Base-by-base conservation (phyloP, 1,140 invertebrate species). In the Nylanderia fulva region DNA sequence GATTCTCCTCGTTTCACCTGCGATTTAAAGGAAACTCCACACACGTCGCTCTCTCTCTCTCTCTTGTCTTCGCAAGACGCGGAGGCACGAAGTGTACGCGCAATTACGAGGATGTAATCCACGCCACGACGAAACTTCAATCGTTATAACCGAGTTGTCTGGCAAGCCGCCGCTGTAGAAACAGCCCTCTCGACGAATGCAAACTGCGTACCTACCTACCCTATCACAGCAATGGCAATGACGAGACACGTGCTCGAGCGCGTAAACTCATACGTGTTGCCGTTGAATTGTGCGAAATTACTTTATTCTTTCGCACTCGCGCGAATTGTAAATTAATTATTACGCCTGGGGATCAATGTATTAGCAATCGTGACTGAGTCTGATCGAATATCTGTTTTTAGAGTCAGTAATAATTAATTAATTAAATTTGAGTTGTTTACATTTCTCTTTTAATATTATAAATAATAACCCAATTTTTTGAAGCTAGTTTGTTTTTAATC, bases 121-220 rank as follows among this genome's bases (percentile, higher is more conserved):
- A 89, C 69, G 87, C 68, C 58, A 86, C 74, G 85, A 85, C 80
- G 85, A 90, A 92, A 92, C 91, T 92, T 91, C 88, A 91, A 91
- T 91, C 91, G 91, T 92, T 92, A 91, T 90, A 90, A 91, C 87
- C 85, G 89, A 91, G 88, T 91, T 91, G 90, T 90, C 89, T 89
- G 83, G 79, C 88, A 85, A 85, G 76, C 82, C 83, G 61, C 71
- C 52, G 24, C 64, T 39, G 48, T 27, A 79, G 75, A 90, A 86
- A 86, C 88, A 90, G 85, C 85, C 83, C 63, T 3, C 85, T 3
- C 85, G 85, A 90, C 85, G 88, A 90, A 90, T 90, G 83, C 85
- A 69, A 42, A 79, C 72, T 64, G 72, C 71, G 66, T 56, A 75
- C 85, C 56, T 58, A 75, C 13, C 45, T 48, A 48, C 18, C 11